Percentiles rank a stretch among this genome's conserved stretches.
phyloP scores from a whole-genome alignment of 2,797 vertebrate species.

The Carcharodon carcharias region DNA sequence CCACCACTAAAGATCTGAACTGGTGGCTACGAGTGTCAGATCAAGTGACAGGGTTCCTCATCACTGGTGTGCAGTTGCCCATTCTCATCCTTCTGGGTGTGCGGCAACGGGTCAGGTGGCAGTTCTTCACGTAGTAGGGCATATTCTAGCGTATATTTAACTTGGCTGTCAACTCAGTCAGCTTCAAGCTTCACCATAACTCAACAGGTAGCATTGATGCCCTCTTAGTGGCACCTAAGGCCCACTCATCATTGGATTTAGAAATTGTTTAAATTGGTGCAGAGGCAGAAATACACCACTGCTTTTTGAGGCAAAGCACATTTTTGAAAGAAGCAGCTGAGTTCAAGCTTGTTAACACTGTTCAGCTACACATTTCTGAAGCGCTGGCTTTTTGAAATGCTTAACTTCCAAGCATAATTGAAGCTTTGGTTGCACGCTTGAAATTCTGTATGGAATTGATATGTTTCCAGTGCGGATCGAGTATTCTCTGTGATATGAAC shows the following conservation, averaged over 20 bases:
- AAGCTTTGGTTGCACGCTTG: neutral
- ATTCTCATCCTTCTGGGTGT: too few relatives aligned
- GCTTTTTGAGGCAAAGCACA: neutral
- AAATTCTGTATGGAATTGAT: neutral
- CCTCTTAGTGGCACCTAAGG: neutral
- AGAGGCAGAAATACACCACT: neutral
- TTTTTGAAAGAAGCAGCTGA: neutral
- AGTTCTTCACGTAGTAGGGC: neutral
- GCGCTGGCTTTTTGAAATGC: neutral
- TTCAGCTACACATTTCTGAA: neutral
- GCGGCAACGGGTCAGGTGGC: neutral
- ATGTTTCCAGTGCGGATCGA: neutral
- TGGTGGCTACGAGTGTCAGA: too few relatives aligned
- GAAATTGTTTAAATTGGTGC: neutral
- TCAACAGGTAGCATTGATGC: neutral
- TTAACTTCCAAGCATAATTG: neutral
- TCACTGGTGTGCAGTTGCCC: too few relatives aligned
- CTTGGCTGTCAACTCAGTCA: neutral
- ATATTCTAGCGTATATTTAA: neutral
- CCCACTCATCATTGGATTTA: neutral
- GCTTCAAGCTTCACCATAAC: neutral
- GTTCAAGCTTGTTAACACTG: neutral
- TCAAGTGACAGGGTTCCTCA: too few relatives aligned
- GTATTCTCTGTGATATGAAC: neutral
- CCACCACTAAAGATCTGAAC: too few relatives aligned